These are phyloP conservation scores for Sylvilagus floridanus DNA, from an alignment of 2,797 vertebrate genomes.

Conservation along the genomic window DNA sequence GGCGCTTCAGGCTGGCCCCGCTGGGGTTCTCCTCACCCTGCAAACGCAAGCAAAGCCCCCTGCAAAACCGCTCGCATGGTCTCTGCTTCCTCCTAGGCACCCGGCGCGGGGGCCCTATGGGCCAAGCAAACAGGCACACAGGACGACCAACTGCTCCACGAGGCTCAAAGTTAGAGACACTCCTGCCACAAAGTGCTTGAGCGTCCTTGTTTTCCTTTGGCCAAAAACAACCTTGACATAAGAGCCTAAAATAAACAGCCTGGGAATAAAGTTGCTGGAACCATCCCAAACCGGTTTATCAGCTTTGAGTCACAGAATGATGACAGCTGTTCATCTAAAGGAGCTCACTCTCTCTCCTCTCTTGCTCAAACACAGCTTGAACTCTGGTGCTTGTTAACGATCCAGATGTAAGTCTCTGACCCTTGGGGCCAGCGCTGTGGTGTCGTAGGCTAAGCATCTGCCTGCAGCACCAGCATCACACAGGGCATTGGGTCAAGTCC, in stretches of 20 bases:
- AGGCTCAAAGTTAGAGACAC: neutral
- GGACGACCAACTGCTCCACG: neutral
- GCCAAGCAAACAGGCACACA: neutral
- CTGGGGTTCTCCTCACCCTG: neutral
- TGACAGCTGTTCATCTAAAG: constrained; percentile 46
- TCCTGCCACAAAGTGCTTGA: constrained; percentile 53
- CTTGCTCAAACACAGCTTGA: constrained; percentile 5
- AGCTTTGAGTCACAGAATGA: constrained; percentile 71
- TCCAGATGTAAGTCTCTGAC: neutral
- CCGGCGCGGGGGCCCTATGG: accelerated
- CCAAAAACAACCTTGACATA: constrained; percentile 78
- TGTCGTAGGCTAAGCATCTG: too few relatives aligned
- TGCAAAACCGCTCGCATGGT: accelerated
- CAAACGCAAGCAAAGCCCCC: neutral
- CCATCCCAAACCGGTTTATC: constrained; percentile 65
- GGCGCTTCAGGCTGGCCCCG: neutral
- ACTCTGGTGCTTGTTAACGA: neutral
- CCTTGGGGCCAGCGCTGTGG: too few relatives aligned
- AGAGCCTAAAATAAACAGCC: constrained; percentile 77
- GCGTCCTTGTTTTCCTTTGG: constrained; percentile 51
- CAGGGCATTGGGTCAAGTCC: too few relatives aligned
- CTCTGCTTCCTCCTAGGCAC: accelerated
- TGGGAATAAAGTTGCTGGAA: constrained; percentile 78
- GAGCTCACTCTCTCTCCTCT: neutral
- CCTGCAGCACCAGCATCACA: too few relatives aligned